Base-by-base conservation (phyloP, 1,140 invertebrate genomes). In the Zaprionus africanus region DNA sequence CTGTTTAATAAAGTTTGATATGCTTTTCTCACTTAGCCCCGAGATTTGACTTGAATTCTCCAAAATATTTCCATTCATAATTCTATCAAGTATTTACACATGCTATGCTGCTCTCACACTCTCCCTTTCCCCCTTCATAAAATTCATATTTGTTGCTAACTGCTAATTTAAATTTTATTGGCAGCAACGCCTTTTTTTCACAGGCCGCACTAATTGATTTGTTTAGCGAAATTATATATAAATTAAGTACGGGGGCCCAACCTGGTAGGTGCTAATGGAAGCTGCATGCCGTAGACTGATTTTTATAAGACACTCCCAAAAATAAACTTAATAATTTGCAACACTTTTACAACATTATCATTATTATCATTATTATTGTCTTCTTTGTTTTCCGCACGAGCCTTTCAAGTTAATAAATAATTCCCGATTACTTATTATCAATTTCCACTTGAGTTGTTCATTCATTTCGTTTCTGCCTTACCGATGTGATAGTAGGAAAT, bases 151-250 rank as follows among this genome's bases (percentile, higher is more conserved):
- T 54, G 9, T 43, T 60, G 12, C 15, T 0, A 46, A 13, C 7
- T 73, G 75, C 31, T 73, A 77, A 77, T 77, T 63, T 24, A 34
- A 51, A 49, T 72, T 72, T 60, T 76, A 76, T 76, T 76, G 69
- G 62, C 5, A 38, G 57, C 38, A 63, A 61, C 46, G 38, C 43
- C 49, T 51, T 66, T 61, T 76, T 72, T 34, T 62, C 17, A 24
- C 1, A 46, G n/a, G 41, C 1, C 67, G 36, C 26, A 65, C 60
- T 76, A 76, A 76, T 77, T 61, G 13, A 67, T 61, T 72, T 76
- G 28, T 76, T 72, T 72, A 65, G 57, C 69, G 34, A 57, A 66
- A 36, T 60, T 58, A 58, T 76, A 57, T 66, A 57, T 76, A 53
- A 54, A 24, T 63, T 31, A n/a, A 49, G n/a, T 49, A 15, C 22